Evolutionary conservation across 2,113 vertebrate genomes (phyloP), one percentile per base, ranked within the genome.

Genomic region (Saimiri boliviensis): DNA sequence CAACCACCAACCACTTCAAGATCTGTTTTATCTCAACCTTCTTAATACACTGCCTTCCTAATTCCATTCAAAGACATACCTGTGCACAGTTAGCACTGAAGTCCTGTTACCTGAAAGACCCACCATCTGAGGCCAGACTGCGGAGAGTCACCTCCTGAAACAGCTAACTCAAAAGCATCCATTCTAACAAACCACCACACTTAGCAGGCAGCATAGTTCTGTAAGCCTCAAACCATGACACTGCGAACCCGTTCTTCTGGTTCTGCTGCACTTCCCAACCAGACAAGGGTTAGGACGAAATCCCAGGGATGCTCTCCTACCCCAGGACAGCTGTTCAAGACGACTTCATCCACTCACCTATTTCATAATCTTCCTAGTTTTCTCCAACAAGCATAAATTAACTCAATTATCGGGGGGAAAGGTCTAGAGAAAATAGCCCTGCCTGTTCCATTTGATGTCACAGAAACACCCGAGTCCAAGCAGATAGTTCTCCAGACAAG

Each of bases 291-390:
- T 86, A 77, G 13, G 49, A 95, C 66, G 74, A 82, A 87, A 90
- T 60, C 76, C 88, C 80, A 82, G 45, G 0, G 60, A 96, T 81
- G 91, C 74, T 86, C 83, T 68, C 76, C 45, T 88, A 94, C 86
- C 80, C 82, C 56, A 80, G 66, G 63, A 77, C 1, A 13, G 47
- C 49, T 13, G 80, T 80, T 79, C 49, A 37, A 4, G 54, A 81
- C 95, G 63, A 95, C 76, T 74, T 92, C 60, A 70, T 89, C 89
- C 82, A 73, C 45, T 56, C 70, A 42, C 42, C 76, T 79, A 47
- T 96, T 96, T 95, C 93, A 86, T 71, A 97, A 96, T 74, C 96
- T 95, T 90, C 91, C 79, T 47, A 66, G 32, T 81, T 60, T 88
- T 89, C 60, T 91, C 40, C 49, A 71, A 87, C 0, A 5, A 83